Evolutionary conservation across 2,888 invertebrate genomes (phyloP).

Genomic region (Tachystola acroxantha): DNA sequence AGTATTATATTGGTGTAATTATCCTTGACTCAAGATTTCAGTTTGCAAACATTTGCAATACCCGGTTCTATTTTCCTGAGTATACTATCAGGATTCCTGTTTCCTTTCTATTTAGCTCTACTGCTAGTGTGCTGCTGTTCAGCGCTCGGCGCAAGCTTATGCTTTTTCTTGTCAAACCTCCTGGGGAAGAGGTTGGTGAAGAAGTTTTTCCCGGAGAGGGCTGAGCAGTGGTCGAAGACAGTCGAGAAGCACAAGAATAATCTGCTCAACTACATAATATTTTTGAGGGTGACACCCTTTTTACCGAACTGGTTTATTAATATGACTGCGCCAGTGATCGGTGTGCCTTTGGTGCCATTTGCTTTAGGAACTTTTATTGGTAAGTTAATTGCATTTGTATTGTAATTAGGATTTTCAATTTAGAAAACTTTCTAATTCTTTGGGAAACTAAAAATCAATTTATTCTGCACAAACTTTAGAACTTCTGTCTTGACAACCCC

Average conservation of each 20-base stretch:
- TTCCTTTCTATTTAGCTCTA: conserved; percentile 94
- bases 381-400: conserved; percentile 41
- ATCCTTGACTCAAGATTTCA: conserved; percentile 64
- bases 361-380: conserved; percentile 97
- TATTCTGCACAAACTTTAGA: too few relatives aligned
- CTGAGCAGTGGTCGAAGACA: conserved; percentile 89
- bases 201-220: conserved; percentile 93
- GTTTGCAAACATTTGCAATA: conserved; percentile 99
- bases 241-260: conserved; percentile 92
- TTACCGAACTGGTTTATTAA: conserved; percentile 99
- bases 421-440: too few relatives aligned
- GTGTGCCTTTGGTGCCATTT: conserved; percentile 95
- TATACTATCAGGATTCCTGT: conserved; percentile 97
- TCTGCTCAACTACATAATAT: conserved; percentile 96
- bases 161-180: conserved; percentile 94
- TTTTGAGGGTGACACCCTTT: conserved; percentile 97
- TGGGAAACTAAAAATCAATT: too few relatives aligned
- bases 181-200: conserved; percentile 91
- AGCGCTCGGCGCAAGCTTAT: conserved; percentile 95
- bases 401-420: not conserved
- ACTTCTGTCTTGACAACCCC: too few relatives aligned
- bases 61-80: conserved; percentile 99
- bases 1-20: conserved; percentile 9
- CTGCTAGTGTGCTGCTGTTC: conserved; percentile 95
- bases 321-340: conserved; percentile 96